A percentile compares a stretch with the other conserved stretches of the same genome.
phyloP scores from a whole-genome alignment of 2,888 invertebrate species.

The Hirudinaria manillensis region DNA sequence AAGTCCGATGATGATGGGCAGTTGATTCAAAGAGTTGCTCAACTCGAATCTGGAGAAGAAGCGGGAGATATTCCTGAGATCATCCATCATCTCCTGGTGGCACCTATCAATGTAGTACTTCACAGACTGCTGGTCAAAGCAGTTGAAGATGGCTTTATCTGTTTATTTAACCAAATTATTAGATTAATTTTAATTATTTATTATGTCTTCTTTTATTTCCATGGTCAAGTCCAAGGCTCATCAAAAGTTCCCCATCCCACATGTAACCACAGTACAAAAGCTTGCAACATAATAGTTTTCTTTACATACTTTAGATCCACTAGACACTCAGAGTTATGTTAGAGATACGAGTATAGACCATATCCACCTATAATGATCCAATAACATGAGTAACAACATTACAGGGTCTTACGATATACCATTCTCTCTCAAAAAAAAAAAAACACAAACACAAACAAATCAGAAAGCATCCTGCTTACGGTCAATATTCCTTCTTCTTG shows the following conservation, averaged over 20 bases:
- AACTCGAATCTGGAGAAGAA: neutral
- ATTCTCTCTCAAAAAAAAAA: too few relatives aligned
- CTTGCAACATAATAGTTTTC: too few relatives aligned
- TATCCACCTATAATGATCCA: too few relatives aligned
- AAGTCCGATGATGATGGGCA: neutral
- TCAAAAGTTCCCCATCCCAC: too few relatives aligned
- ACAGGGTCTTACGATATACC: neutral
- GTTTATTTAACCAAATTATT: neutral
- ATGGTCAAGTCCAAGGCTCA: too few relatives aligned
- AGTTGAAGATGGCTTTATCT: neutral
- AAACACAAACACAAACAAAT: too few relatives aligned
- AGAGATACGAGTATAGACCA: too few relatives aligned
- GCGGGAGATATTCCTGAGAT: neutral
- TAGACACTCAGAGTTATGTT: too few relatives aligned
- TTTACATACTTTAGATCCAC: too few relatives aligned
- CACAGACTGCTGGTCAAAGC: neutral
- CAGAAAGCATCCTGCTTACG: neutral
- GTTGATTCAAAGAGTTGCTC: conserved; percentile 3
- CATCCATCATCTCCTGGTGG: neutral
- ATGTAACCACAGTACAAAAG: too few relatives aligned
- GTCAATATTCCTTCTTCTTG: neutral
- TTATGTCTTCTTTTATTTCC: too few relatives aligned
- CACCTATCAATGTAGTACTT: neutral
- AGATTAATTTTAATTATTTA: neutral
- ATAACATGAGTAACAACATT: neutral